Evolutionary conservation across 2,113 vertebrate genomes (phyloP).

Genomic region (Anseranas semipalmata): DNA sequence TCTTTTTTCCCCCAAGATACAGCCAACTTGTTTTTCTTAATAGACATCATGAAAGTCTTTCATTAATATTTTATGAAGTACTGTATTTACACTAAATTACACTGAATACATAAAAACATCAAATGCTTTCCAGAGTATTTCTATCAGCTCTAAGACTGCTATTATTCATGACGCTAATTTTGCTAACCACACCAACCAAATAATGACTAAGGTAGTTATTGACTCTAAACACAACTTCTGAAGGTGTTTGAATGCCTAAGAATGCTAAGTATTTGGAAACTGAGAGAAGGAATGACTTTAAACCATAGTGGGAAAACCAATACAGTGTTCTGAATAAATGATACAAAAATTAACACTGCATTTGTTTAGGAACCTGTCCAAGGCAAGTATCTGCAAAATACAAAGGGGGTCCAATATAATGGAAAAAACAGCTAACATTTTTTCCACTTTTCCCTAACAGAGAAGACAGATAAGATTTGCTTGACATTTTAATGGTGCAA

Average conservation of each 20-base stretch:
- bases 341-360: neutral
- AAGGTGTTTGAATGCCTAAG: constrained; percentile 28
- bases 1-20: neutral
- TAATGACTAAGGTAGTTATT: neutral
- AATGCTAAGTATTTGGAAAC: constrained; percentile 10
- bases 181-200: constrained; percentile 16
- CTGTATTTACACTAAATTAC: constrained; percentile 7
- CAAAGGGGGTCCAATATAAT: neutral
- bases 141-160: neutral
- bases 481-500: constrained; percentile 3
- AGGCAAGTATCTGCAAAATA: neutral
- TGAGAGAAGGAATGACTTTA: constrained; percentile 8
- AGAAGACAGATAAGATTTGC: neutral
- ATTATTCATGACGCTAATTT: constrained; percentile 32
- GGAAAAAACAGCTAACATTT: constrained; percentile 7
- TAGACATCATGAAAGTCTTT: neutral
- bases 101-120: neutral
- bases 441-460: neutral
- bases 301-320: constrained; percentile 39
- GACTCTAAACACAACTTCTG: constrained; percentile 21
- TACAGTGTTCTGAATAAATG: neutral
- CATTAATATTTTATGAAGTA: neutral
- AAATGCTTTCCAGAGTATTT: neutral
- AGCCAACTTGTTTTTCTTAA: neutral
- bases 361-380: neutral